A percentile compares a stretch with the other conserved stretches of the same genome.
Evolutionary conservation across 53 echinoderm and acorn worm species (phyloP).

Genomic region (Actinopyga echinites): DNA sequence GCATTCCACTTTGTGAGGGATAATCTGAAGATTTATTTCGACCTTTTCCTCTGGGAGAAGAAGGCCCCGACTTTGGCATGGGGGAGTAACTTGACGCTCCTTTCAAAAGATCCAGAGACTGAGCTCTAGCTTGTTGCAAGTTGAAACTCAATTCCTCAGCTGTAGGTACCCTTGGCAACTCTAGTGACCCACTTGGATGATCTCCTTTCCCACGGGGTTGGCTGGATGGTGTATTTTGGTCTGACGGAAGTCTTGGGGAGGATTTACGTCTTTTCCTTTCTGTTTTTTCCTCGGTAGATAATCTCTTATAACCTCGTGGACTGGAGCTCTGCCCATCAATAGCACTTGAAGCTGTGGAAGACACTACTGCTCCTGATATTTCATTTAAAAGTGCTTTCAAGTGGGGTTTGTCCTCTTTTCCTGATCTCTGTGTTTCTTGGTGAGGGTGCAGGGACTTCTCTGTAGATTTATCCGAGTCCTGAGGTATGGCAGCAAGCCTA

Average conservation of each 20-base stretch:
- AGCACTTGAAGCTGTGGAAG: constrained; percentile 26
- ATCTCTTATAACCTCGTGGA: not conserved
- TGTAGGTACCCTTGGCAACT: constrained; percentile 38
- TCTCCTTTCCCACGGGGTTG: constrained; percentile 19
- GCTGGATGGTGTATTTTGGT: not conserved
- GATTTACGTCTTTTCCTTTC: constrained; percentile 26
- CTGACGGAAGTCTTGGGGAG: constrained; percentile 23
- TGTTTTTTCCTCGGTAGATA: constrained; percentile 26
- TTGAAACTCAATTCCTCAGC: constrained; percentile 46
- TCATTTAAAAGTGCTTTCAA: constrained; percentile 87
- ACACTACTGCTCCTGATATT: constrained; percentile 52
- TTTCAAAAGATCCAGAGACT: constrained; percentile 19
- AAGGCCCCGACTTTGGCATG: constrained; percentile 23
- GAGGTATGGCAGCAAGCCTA: constrained; percentile 60
- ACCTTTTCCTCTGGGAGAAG: constrained; percentile 21
- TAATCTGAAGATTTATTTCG: constrained; percentile 24
- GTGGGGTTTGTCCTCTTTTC: constrained; percentile 76
- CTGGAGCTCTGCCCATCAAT: constrained; percentile 23
- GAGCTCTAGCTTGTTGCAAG: constrained; percentile 41
- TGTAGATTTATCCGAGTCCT: constrained; percentile 33
- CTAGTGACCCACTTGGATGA: constrained; percentile 15
- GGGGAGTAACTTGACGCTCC: constrained; percentile 26
- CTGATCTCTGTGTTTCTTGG: not conserved
- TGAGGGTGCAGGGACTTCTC: constrained; percentile 5
- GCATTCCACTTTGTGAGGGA: not conserved